phyloP scores from a whole-genome alignment of 2,113 vertebrate genomes.

The Mystacornis crossleyi region DNA sequence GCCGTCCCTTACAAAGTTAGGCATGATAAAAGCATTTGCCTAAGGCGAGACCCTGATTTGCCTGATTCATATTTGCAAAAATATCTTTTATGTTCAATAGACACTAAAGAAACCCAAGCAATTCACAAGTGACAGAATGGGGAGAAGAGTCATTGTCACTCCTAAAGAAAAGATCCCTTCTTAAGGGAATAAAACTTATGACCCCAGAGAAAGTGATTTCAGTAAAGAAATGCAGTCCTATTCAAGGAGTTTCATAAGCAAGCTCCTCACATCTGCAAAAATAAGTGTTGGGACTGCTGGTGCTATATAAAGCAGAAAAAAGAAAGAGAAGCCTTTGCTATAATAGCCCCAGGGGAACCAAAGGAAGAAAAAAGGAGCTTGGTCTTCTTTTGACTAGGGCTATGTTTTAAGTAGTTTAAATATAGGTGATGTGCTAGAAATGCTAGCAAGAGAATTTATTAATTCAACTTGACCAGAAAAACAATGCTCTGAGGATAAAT shows the following conservation, averaged over 20 bases:
- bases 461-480: neutral
- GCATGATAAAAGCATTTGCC: neutral
- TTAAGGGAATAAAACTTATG: neutral
- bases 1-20: neutral
- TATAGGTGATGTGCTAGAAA: neutral
- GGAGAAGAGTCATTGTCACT: neutral
- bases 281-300: neutral
- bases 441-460: neutral
- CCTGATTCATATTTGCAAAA: neutral
- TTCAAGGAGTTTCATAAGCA: neutral
- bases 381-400: neutral
- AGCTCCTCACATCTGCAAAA: neutral
- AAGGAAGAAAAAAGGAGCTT: neutral
- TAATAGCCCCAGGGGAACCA: neutral
- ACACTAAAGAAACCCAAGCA: neutral
- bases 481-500: neutral
- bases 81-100: neutral
- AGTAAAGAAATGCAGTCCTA: neutral
- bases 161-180: neutral
- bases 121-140: neutral
- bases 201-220: neutral
- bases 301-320: neutral
- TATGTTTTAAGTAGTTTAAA: neutral
- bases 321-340: neutral
- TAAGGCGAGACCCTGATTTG: neutral